These are phyloP conservation scores for Drosophila vallismaia DNA, from an alignment of 2,888 invertebrate genomes.

Conservation along the genomic window DNA sequence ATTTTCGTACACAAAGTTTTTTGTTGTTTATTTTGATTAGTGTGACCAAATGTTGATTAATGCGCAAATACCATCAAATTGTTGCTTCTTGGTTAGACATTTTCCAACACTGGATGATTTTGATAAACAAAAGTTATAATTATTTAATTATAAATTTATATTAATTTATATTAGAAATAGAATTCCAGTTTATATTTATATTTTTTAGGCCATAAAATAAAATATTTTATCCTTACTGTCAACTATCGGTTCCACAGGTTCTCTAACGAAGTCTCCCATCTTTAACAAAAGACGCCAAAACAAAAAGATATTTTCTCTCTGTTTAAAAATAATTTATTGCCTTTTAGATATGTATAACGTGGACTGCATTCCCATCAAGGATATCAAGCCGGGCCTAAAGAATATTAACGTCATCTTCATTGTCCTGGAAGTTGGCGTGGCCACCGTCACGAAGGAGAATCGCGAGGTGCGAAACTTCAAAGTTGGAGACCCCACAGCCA, in stretches of 20 bases:
- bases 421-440: constrained; percentile 95
- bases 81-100: not conserved
- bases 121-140: not conserved
- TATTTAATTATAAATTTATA: not conserved
- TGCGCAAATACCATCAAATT: not conserved
- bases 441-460: constrained; percentile 96
- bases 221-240: too few species aligned
- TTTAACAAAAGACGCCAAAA: constrained; percentile 14
- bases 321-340: not conserved
- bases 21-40: constrained; percentile 33
- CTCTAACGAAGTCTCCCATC: constrained; percentile 2
- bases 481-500: constrained; percentile 92
- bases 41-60: constrained; percentile 17
- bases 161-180: not conserved
- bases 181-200: not conserved
- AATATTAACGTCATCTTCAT: constrained; percentile 97
- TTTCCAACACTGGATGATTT: not conserved
- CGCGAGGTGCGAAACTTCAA: constrained; percentile 97
- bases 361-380: constrained; percentile 84
- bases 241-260: not conserved
- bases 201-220: not conserved
- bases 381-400: constrained; percentile 95
- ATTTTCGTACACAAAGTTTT: constrained; percentile 36
- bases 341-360: constrained; percentile 75
- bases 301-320: not conserved